Evolutionary conservation across 1,140 invertebrate species (phyloP), one percentile per base, ranked within the genome.

Genomic region (Drosophila nigromelanica): DNA sequence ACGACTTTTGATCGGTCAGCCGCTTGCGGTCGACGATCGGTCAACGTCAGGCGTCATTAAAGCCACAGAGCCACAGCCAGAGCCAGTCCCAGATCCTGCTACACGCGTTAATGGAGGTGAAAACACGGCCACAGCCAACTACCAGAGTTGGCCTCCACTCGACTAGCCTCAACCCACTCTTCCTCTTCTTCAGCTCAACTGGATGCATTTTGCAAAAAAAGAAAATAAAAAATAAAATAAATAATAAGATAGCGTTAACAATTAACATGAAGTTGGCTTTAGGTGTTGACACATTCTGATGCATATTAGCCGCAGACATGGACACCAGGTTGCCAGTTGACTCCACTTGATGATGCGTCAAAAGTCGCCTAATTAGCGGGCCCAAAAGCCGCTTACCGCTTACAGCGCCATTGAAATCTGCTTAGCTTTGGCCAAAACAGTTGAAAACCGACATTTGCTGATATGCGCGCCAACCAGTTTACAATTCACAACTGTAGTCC

Each of bases 281-380:
- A 83, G 83, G 83, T 87, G 83, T 89, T 87, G 83, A 87, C 83
- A 87, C 83, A 87, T 87, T 87, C 89, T 87, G 80, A 85, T 86
- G 80, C 80, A 85, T 85, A 85, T 85, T 85, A 83, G 69, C 76
- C 55, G n/a, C 39, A 42, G 68, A 52, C 58, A 58, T 78, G 58
- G 67, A 58, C 61, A 71, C 51, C 21, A 24, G 21, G 21, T 24
- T 24, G 5, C 35, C 10, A 2, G 3, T 14, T 39, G 18, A 0
- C 24, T 27, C 47, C 15, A 12, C 47, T 45, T 42, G 71, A 62
- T 73, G 70, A 73, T 58, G 63, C 63, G 71, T 58, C 63, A 73
- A 87, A 77, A 82, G 82, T 89, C 83, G 83, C 70, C 82, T 87
- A 87, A 87, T 87, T 87, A 87, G 79, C 82, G 48, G 72, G 56